These are phyloP conservation scores for Lucinisca nassula DNA, from an alignment of 2,888 invertebrate species.

Conservation along the genomic window DNA sequence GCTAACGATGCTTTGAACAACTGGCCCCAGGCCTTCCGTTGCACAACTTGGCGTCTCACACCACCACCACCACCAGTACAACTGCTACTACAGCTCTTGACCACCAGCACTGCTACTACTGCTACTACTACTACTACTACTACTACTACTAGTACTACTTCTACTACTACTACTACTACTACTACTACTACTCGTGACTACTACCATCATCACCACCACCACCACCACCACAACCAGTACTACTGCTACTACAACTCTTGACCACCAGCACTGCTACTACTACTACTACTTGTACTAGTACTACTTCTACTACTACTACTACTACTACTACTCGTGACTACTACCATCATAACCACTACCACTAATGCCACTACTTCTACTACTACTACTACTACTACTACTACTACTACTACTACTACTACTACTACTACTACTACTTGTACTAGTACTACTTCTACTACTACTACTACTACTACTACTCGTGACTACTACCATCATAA, in stretches of 20 bases:
- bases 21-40: no score
- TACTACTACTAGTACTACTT: neutral
- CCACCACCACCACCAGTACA: neutral
- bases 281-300: neutral
- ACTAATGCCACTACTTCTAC: neutral
- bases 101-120: neutral
- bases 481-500: neutral
- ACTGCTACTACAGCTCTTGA: neutral
- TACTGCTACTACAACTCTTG: neutral
- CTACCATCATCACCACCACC: neutral
- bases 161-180: neutral
- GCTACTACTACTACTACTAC: neutral
- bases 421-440: conserved; percentile 16
- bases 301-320: neutral
- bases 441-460: no score
- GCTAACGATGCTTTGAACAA: no score
- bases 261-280: neutral
- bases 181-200: neutral
- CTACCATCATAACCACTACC: neutral
- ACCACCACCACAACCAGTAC: neutral
- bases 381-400: neutral
- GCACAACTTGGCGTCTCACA: no score
- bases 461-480: conserved; percentile 5
- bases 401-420: neutral
- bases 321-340: neutral